phyloP scores from a whole-genome alignment of 2,888 invertebrate genomes.

The Cryptosula pallasiana region DNA sequence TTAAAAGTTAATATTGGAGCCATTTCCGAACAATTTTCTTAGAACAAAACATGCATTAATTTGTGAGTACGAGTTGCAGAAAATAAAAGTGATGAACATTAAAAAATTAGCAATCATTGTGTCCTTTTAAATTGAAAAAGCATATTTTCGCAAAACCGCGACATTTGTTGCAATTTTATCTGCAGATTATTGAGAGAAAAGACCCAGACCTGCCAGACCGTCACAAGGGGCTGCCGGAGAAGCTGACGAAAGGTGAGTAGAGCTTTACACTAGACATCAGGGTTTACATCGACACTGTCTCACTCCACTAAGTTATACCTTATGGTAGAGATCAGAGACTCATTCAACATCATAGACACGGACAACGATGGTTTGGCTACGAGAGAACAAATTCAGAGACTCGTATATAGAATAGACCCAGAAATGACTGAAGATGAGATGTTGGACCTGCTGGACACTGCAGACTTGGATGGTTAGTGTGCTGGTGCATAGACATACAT shows the following conservation, averaged over 20 bases:
- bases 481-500: background rate
- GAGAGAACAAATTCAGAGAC: background rate
- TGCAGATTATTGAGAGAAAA: constrained; percentile 16
- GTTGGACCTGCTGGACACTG: background rate
- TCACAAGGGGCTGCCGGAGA: background rate
- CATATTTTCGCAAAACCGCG: too few relatives aligned
- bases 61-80: too few relatives aligned
- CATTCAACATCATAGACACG: constrained; percentile 7
- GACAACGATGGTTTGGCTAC: background rate
- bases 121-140: too few relatives aligned
- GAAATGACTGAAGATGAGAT: constrained; percentile 19
- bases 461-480: background rate
- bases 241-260: constrained; percentile 11
- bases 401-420: constrained; percentile 7
- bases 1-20: too few relatives aligned
- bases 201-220: background rate
- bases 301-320: too few relatives aligned
- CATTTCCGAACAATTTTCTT: too few relatives aligned
- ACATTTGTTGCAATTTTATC: too few relatives aligned
- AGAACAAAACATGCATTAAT: too few relatives aligned
- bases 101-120: too few relatives aligned
- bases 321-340: constrained; percentile 13
- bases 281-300: too few relatives aligned
- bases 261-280: too few relatives aligned
- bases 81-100: too few relatives aligned